Percentiles rank a stretch among this genome's conserved stretches.
Evolutionary conservation across 2,797 vertebrate genomes (phyloP).

Genomic region (Anguilla obscura): DNA sequence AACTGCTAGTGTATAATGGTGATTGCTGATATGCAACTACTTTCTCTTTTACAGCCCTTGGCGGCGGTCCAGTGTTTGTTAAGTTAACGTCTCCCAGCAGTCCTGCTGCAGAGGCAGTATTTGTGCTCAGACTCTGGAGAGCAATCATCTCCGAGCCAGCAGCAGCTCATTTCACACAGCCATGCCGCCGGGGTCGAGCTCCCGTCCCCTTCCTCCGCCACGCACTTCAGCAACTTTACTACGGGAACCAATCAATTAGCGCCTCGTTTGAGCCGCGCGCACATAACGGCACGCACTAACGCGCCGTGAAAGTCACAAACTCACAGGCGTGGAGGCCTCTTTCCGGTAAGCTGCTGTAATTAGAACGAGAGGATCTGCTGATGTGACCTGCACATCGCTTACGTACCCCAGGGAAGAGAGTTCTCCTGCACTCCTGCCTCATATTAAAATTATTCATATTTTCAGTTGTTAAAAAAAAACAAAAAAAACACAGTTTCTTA

Average conservation of each 20-base stretch:
- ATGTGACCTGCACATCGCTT: neutral
- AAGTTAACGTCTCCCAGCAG: slow-evolving; percentile 2
- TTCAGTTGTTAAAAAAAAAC: neutral
- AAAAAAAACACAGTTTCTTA: neutral
- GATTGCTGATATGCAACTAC: neutral
- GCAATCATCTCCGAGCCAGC: neutral
- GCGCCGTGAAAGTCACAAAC: neutral
- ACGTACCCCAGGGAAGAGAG: neutral
- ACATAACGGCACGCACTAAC: neutral
- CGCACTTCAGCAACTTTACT: slow-evolving; percentile 15
- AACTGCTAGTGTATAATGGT: neutral
- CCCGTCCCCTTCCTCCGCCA: neutral
- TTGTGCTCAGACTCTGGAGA: slow-evolving; percentile 1
- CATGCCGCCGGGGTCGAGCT: neutral
- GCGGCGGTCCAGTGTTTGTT: neutral
- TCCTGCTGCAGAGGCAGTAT: neutral
- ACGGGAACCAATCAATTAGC: neutral
- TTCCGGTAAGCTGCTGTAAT: neutral
- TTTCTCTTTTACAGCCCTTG: neutral
- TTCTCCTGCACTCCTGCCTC: neutral
- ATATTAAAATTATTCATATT: neutral
- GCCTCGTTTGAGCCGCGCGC: neutral
- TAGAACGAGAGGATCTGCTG: neutral
- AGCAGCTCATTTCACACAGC: neutral
- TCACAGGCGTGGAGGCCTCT: neutral